A percentile compares a stretch with the other conserved stretches of the same genome.
Evolutionary conservation across 2,113 vertebrate species (phyloP).

Genomic region (Craseonycteris thonglongyai): DNA sequence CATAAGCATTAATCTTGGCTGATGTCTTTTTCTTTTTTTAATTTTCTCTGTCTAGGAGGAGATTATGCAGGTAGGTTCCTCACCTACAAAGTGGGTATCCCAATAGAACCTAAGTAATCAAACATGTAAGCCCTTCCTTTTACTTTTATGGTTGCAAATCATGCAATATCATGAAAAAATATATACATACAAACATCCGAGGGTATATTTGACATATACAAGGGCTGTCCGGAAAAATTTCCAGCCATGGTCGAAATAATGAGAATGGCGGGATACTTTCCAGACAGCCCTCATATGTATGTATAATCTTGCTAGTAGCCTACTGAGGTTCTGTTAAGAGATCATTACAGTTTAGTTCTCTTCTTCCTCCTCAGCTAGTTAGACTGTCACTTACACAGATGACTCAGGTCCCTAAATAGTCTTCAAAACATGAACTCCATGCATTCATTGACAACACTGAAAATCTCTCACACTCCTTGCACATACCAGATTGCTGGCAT

Average conservation of each 20-base stretch:
- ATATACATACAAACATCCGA: too few relatives aligned
- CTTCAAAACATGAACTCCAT: neutral
- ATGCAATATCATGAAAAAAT: neutral
- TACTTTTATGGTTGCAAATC: neutral
- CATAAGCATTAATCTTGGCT: neutral
- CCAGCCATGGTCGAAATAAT: too few relatives aligned
- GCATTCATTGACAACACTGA: neutral
- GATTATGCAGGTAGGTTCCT: neutral
- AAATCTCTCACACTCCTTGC: neutral
- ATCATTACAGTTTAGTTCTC: neutral
- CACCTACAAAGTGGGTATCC: neutral
- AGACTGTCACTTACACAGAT: neutral
- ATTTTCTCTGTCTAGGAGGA: neutral
- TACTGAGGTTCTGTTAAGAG: neutral
- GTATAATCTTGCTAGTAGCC: neutral
- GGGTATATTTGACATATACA: too few relatives aligned
- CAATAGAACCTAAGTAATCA: neutral
- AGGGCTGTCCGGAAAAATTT: too few relatives aligned
- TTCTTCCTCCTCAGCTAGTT: neutral
- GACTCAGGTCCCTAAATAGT: neutral
- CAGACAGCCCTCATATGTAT: too few relatives aligned
- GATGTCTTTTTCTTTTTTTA: constrained; percentile 25
- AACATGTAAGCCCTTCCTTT: neutral
- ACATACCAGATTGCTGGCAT: neutral
- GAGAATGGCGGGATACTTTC: too few relatives aligned